Percentiles rank a stretch among this genome's conserved stretches.
phyloP scores from a whole-genome alignment of 2,113 vertebrate species.

The Dicaeum eximium region DNA sequence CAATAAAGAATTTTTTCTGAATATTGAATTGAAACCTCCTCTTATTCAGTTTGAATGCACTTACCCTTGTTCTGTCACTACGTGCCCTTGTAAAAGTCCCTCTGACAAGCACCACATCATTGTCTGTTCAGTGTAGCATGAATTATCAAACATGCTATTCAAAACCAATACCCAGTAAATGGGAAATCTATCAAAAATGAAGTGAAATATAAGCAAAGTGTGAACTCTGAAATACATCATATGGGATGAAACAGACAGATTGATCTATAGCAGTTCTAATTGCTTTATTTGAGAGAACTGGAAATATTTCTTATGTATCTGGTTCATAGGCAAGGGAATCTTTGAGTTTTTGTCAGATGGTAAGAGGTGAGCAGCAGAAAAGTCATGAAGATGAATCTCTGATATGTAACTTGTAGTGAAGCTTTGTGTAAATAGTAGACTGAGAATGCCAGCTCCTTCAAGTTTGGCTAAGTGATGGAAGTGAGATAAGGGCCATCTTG shows the following conservation, averaged over 20 bases:
- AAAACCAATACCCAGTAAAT: not conserved
- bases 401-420: not conserved
- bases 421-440: not conserved
- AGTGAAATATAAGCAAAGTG: not conserved
- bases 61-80: not conserved
- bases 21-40: not conserved
- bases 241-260: not conserved
- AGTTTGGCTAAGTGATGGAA: not conserved
- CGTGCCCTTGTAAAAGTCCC: accelerated
- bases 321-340: not conserved
- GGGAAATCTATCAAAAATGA: not conserved
- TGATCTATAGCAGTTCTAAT: not conserved
- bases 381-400: not conserved
- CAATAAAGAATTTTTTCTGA: not conserved
- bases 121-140: not conserved
- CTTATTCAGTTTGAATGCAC: not conserved
- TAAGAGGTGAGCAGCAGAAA: not conserved
- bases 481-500: not conserved
- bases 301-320: not conserved
- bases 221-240: not conserved
- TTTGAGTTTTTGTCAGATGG: not conserved
- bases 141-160: not conserved
- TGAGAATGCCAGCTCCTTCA: not conserved
- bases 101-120: not conserved
- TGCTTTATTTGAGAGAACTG: not conserved